A percentile compares a stretch with the other conserved stretches of the same genome.
These are phyloP conservation scores for Spodoptera littoralis DNA, from an alignment of 2,888 invertebrate genomes.

Conservation along the genomic window DNA sequence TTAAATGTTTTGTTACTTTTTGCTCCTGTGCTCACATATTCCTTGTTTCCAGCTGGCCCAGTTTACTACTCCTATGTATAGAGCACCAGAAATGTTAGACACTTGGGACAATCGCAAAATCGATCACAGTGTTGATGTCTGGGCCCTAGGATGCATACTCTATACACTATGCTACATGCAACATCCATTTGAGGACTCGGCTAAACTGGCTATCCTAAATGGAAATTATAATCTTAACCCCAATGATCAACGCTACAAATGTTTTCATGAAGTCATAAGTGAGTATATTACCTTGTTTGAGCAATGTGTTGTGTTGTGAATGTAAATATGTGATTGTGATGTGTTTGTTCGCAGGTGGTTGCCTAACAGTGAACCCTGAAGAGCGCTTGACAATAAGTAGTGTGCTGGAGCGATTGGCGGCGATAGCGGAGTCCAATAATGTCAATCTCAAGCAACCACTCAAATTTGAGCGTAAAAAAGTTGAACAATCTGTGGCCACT, in stretches of 20 bases:
- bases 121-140: conserved; percentile 96
- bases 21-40: background rate
- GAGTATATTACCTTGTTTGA: conserved; percentile 73
- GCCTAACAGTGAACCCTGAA: conserved; percentile 94
- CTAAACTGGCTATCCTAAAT: conserved; percentile 98
- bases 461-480: conserved; percentile 90
- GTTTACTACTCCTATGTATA: conserved; percentile 97
- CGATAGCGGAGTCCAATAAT: conserved; percentile 95
- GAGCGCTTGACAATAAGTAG: conserved; percentile 94
- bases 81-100: conserved; percentile 99
- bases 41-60: conserved; percentile 90
- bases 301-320: conserved; percentile 21
- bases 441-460: conserved; percentile 95
- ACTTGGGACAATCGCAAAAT: conserved; percentile 98
- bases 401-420: conserved; percentile 95
- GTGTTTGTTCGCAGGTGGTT: conserved; percentile 90
- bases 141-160: conserved; percentile 99
- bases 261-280: conserved; percentile 97
- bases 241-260: conserved; percentile 93
- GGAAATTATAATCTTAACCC: conserved; percentile 97
- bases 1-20: background rate
- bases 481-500: conserved; percentile 90
- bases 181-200: conserved; percentile 99
- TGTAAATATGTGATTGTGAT: conserved; percentile 28
- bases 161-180: conserved; percentile 97